phyloP scores from a whole-genome alignment of 2,888 invertebrate species.

The Proisotoma minuta region DNA sequence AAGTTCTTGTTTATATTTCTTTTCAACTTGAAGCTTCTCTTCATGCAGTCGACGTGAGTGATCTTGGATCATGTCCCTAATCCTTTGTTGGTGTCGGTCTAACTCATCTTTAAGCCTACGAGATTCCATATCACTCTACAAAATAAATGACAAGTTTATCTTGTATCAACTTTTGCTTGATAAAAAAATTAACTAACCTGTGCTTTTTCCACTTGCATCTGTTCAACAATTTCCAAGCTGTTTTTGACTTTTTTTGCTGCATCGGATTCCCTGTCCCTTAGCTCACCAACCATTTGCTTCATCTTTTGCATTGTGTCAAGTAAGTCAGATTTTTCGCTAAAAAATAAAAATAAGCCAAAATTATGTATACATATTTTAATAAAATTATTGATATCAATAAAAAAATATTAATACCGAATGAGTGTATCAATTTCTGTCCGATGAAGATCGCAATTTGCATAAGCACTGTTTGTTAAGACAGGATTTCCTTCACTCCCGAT shows the following conservation, averaged over 20 bases:
- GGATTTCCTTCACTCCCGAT: background rate
- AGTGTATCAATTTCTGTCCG: constrained; percentile 67
- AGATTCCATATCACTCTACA: constrained; percentile 68
- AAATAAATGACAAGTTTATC: constrained; percentile 1
- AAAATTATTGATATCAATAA: background rate
- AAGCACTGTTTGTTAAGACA: constrained; percentile 23
- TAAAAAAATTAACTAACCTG: constrained; percentile 41
- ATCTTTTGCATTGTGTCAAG: constrained; percentile 67
- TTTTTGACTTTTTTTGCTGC: constrained; percentile 63
- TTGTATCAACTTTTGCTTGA: background rate
- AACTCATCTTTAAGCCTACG: constrained; percentile 70
- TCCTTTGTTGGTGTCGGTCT: constrained; percentile 68
- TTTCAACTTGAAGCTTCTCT: constrained; percentile 60
- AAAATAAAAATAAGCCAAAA: constrained; percentile 1
- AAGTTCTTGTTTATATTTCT: constrained; percentile 65
- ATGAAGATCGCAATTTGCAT: constrained; percentile 58
- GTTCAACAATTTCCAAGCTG: constrained; percentile 66
- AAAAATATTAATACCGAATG: constrained; percentile 56
- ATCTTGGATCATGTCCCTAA: constrained; percentile 70
- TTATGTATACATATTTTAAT: background rate
- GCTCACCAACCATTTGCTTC: constrained; percentile 61
- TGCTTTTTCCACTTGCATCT: constrained; percentile 71
- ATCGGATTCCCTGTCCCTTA: constrained; percentile 62
- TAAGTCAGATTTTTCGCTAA: constrained; percentile 63
- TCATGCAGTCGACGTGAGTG: constrained; percentile 66